These are phyloP conservation scores for Drosophila parabipectinata DNA, from an alignment of 1,140 invertebrate genomes.

Conservation along the genomic window DNA sequence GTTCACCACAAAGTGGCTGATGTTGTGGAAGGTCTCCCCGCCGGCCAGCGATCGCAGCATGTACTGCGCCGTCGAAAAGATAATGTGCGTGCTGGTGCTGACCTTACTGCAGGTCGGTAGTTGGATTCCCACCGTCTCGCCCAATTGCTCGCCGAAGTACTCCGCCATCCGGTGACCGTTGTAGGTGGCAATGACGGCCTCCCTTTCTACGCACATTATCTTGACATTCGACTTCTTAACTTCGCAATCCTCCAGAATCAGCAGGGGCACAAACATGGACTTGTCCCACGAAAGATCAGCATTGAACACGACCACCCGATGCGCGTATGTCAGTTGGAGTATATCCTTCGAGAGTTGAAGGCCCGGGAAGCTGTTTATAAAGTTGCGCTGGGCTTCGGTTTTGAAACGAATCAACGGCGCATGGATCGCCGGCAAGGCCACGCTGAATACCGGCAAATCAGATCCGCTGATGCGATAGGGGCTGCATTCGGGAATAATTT, in stretches of 20 bases:
- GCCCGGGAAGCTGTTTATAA: constrained; percentile 14
- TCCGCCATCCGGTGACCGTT: constrained; percentile 85
- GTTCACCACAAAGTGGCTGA: constrained; percentile 95
- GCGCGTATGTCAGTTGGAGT: constrained; percentile 24
- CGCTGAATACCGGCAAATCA: constrained; percentile 18
- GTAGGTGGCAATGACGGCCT: constrained; percentile 56
- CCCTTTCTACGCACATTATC: constrained; percentile 64
- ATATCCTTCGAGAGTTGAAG: constrained; percentile 15
- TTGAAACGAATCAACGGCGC: constrained; percentile 17
- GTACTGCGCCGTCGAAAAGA: constrained; percentile 64
- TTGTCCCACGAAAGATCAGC: constrained; percentile 61
- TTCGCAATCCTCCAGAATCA: constrained; percentile 54
- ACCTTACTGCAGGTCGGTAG: constrained; percentile 89
- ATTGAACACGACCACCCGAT: constrained; percentile 55
- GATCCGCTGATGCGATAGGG: constrained; percentile 3
- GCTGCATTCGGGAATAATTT: background rate
- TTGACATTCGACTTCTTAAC: constrained; percentile 34
- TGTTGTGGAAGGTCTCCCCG: constrained; percentile 83
- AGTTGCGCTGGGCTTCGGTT: constrained; percentile 23
- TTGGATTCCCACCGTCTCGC: constrained; percentile 96
- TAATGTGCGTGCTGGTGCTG: constrained; percentile 50
- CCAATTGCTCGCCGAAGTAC: constrained; percentile 94
- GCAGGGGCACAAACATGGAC: constrained; percentile 49
- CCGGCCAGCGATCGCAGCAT: constrained; percentile 62
- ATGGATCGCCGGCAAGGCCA: constrained; percentile 15